Evolutionary conservation across 2,113 vertebrate genomes (phyloP).

Genomic region (Thinocorus orbignyianus): DNA sequence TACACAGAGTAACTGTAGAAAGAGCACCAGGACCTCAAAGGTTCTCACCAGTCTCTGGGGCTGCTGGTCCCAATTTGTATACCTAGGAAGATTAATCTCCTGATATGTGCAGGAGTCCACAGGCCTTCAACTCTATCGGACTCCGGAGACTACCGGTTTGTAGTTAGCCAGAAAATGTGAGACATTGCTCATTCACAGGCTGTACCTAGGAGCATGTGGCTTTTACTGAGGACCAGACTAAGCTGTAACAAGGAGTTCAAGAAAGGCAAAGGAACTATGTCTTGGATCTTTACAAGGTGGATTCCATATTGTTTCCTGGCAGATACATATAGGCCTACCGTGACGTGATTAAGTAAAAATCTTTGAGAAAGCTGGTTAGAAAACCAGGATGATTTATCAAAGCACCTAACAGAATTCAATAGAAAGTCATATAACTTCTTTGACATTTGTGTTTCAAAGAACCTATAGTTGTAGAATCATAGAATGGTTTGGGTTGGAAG

Average conservation of each 20-base stretch:
- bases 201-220: neutral
- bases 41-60: neutral
- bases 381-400: neutral
- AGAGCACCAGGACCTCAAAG: slow-evolving; percentile 37
- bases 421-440: neutral
- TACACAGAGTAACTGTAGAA: slow-evolving; percentile 61
- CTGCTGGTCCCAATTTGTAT: slow-evolving; percentile 10
- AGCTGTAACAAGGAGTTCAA: neutral
- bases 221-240: slow-evolving; percentile 3
- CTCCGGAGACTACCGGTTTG: slow-evolving; percentile 20
- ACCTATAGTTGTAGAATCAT: neutral
- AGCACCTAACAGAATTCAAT: neutral
- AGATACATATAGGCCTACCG: neutral
- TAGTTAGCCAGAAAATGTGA: neutral
- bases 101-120: neutral
- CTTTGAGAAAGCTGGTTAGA: neutral
- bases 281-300: neutral
- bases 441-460: neutral
- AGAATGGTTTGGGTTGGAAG: too few species aligned
- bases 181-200: slow-evolving; percentile 9
- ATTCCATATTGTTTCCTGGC: neutral
- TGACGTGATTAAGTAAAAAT: neutral
- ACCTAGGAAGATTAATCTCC: slow-evolving; percentile 33
- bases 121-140: neutral
- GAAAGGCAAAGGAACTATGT: neutral